Evolutionary conservation across 2,113 vertebrate genomes (phyloP).

Genomic region (Falco punctatus): DNA sequence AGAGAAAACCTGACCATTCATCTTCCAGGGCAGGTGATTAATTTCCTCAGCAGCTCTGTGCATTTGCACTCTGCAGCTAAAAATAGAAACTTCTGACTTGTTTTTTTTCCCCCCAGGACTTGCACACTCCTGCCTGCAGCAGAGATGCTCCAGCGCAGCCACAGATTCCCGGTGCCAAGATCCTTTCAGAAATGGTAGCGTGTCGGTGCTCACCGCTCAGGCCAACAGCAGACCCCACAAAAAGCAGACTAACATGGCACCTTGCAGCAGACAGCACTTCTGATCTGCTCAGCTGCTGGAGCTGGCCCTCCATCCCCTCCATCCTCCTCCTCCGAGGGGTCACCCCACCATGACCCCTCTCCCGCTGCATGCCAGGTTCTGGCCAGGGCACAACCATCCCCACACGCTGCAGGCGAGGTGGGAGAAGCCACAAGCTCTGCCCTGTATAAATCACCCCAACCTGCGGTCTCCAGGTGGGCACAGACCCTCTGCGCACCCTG

Average conservation of each 20-base stretch:
- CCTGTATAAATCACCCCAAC: neutral
- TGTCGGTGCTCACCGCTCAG: neutral
- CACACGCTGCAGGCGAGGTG: rapidly evolving
- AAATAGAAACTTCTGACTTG: neutral
- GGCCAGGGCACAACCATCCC: neutral
- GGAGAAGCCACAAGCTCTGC: neutral
- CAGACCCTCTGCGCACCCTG: rapidly evolving
- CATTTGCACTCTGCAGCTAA: slow-evolving; percentile 1
- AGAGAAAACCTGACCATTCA: neutral
- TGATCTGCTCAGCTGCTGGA: neutral
- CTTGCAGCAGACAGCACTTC: rapidly evolving
- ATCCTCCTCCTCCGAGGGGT: rapidly evolving
- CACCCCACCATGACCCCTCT: neutral
- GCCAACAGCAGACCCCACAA: neutral
- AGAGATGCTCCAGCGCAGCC: neutral
- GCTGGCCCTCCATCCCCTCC: neutral
- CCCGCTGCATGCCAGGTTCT: rapidly evolving
- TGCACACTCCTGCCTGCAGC: neutral
- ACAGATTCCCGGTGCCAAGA: neutral
- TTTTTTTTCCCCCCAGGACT: neutral
- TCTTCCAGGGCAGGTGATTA: neutral
- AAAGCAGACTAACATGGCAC: neutral
- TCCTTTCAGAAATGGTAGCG: neutral
- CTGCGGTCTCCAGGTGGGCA: neutral
- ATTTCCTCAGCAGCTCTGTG: neutral